Conservation (phyloP, 2,888 invertebrate species). For the Hermodice carunculata region DNA sequence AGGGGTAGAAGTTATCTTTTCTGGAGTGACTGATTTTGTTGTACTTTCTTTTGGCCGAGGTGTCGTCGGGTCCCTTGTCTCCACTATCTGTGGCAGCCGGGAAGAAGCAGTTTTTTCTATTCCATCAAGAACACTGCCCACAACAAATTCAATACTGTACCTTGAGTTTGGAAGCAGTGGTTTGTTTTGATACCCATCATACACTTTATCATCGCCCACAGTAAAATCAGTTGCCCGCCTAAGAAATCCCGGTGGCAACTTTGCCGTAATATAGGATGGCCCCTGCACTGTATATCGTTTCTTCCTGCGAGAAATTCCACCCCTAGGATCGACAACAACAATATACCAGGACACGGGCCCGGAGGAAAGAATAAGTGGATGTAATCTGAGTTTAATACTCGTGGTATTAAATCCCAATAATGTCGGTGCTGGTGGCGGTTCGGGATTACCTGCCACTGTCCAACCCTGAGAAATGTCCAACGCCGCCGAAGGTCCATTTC, state of each 20-base stretch:
- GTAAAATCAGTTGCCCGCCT: too few species aligned
- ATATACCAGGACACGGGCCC: conserved; percentile 83
- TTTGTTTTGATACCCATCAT: conserved; percentile 83
- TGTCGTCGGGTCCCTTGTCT: conserved; percentile 7
- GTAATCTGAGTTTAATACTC: conserved; percentile 78
- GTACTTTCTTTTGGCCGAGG: too few species aligned
- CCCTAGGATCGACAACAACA: conserved; percentile 79
- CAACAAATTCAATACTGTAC: conserved; percentile 78
- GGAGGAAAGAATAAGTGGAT: conserved; percentile 79
- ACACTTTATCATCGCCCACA: conserved; percentile 82
- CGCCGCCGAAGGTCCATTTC: conserved; percentile 73
- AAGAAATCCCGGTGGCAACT: conserved; percentile 74
- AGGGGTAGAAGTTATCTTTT: neutral
- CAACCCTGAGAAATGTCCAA: conserved; percentile 75
- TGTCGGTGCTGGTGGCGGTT: conserved; percentile 77
- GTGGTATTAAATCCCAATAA: conserved; percentile 76
- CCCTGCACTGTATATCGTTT: too few species aligned
- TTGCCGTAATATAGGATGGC: conserved; percentile 77
- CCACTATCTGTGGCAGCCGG: conserved; percentile 28
- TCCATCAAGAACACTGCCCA: conserved; percentile 79
- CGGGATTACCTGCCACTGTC: conserved; percentile 81
- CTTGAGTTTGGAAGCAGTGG: conserved; percentile 77
- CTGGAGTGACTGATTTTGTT: neutral
- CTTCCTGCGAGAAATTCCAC: neutral
- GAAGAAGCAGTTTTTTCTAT: conserved; percentile 72